phyloP scores from a whole-genome alignment of 2,888 invertebrate species.

The Lymantria dispar region DNA sequence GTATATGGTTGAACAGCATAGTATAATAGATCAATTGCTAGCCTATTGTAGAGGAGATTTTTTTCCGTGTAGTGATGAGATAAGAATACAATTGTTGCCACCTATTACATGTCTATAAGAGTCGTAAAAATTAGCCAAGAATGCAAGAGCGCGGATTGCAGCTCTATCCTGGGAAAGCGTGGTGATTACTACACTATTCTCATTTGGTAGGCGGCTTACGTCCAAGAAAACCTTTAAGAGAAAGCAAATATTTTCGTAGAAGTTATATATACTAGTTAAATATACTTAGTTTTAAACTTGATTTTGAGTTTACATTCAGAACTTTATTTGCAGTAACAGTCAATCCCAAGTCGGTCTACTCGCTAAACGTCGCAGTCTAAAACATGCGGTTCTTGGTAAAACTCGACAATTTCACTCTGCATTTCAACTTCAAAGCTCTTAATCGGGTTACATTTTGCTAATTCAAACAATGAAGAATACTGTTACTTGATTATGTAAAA shows the following conservation, averaged over 20 bases:
- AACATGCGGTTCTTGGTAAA: slow-evolving; percentile 21
- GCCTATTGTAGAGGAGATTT: no score
- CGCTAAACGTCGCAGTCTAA: not conserved
- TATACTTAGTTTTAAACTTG: slow-evolving; percentile 67
- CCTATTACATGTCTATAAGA: no score
- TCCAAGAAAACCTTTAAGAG: no score
- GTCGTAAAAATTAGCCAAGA: no score
- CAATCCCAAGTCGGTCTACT: slow-evolving; percentile 35
- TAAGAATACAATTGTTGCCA: no score
- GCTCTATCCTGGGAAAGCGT: no score
- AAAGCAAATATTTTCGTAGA: slow-evolving; percentile 43
- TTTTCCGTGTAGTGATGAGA: no score
- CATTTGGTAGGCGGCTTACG: no score
- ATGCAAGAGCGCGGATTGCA: no score
- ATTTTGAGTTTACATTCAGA: slow-evolving; percentile 54
- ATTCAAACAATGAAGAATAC: not conserved
- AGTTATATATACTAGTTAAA: slow-evolving; percentile 49
- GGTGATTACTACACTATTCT: no score
- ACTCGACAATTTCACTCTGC: slow-evolving; percentile 37
- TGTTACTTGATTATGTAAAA: not conserved
- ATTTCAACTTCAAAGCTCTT: slow-evolving; percentile 27
- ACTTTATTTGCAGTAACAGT: slow-evolving; percentile 43
- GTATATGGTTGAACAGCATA: no score
- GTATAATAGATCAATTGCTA: no score
- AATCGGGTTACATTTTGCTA: slow-evolving; percentile 18